A percentile compares a stretch with the other conserved stretches of the same genome.
These are phyloP conservation scores for Copsychus sechellarum DNA, from an alignment of 2,113 vertebrate genomes.

Conservation along the genomic window DNA sequence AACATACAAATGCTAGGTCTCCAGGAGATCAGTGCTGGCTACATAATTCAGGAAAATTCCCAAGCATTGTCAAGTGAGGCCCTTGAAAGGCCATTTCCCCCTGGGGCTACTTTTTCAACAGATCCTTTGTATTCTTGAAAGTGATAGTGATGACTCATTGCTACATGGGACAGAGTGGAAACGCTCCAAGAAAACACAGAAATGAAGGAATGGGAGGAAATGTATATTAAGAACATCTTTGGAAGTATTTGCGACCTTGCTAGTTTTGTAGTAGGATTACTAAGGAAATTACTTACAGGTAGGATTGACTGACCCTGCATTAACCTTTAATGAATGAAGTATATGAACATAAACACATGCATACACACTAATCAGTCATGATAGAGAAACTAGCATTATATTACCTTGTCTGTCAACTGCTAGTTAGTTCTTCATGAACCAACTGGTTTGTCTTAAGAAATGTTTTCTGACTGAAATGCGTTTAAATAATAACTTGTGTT, in stretches of 20 bases:
- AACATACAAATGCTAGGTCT: not conserved
- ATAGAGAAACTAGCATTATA: not conserved
- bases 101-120: not conserved
- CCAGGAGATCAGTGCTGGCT: not conserved
- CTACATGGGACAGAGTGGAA: not conserved
- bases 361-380: not conserved
- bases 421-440: not conserved
- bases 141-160: not conserved
- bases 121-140: not conserved
- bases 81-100: not conserved
- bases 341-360: not conserved
- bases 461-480: not conserved
- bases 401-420: not conserved
- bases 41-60: not conserved
- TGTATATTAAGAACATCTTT: not conserved
- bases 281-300: not conserved
- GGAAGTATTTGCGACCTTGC: not conserved
- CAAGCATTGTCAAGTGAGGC: not conserved
- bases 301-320: not conserved
- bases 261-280: not conserved
- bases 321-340: not conserved
- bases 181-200: not conserved
- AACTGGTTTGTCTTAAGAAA: not conserved
- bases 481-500: not conserved
- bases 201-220: not conserved